Evolutionary conservation across 2,888 invertebrate species (phyloP).

Genomic region (Fragum sueziense): DNA sequence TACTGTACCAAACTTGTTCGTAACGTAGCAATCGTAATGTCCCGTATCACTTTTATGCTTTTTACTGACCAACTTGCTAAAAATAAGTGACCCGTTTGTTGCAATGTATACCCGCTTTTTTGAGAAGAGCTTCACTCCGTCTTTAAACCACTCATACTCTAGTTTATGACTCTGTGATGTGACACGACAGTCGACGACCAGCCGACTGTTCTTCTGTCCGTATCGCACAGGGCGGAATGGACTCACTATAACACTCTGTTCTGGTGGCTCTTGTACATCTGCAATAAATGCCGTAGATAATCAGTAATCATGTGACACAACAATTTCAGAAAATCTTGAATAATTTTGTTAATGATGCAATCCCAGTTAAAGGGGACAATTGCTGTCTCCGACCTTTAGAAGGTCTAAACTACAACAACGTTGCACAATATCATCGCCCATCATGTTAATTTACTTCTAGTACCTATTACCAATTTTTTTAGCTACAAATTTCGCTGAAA

Average conservation of each 20-base stretch:
- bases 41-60: conserved; percentile 60
- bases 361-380: too few species aligned
- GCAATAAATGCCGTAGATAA: too few species aligned
- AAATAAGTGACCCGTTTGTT: conserved; percentile 52
- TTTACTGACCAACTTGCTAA: conserved; percentile 45
- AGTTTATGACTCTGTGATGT: conserved; percentile 17
- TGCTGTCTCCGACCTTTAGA: too few species aligned
- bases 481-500: too few species aligned
- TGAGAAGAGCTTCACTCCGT: conserved; percentile 32
- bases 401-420: too few species aligned
- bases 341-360: too few species aligned
- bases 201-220: conserved; percentile 34
- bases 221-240: conserved; percentile 15
- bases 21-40: conserved; percentile 66
- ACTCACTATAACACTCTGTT: conserved; percentile 10
- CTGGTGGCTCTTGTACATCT: not conserved
- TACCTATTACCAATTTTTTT: too few species aligned
- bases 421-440: too few species aligned
- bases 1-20: conserved; percentile 62
- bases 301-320: too few species aligned
- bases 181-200: conserved; percentile 42
- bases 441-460: too few species aligned
- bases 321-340: too few species aligned
- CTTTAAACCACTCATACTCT: conserved; percentile 40
- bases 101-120: conserved; percentile 45